Evolutionary conservation across 2,113 vertebrate genomes (phyloP).

Genomic region (Tachysurus vachellii): DNA sequence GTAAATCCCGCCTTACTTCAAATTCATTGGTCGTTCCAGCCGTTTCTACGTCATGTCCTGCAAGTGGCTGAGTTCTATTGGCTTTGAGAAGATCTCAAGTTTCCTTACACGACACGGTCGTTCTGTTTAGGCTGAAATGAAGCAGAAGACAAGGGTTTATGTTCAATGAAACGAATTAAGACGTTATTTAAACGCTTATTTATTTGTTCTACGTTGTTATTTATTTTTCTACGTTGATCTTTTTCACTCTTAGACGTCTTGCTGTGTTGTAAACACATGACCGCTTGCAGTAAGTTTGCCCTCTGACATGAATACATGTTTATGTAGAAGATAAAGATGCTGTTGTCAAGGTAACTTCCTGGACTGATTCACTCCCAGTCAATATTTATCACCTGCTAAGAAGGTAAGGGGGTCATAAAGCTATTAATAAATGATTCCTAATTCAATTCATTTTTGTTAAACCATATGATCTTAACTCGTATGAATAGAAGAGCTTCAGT

Average conservation of each 20-base stretch:
- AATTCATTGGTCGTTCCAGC: slow-evolving; percentile 20
- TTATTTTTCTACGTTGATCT: not conserved
- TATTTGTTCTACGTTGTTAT: not conserved
- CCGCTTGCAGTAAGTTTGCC: not conserved
- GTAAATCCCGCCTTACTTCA: slow-evolving; percentile 17
- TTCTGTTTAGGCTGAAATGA: not conserved
- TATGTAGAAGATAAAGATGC: not conserved
- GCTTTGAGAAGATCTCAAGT: not conserved
- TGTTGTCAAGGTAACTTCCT: not conserved
- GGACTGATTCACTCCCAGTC: not conserved
- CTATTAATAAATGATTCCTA: not conserved
- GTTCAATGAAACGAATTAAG: not conserved
- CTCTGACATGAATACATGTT: not conserved
- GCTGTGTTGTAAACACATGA: not conserved
- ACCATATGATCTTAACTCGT: not conserved
- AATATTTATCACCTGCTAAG: not conserved
- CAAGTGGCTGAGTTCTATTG: not conserved
- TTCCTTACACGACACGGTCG: not conserved
- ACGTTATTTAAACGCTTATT: not conserved
- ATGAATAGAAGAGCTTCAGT: not conserved
- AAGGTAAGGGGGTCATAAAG: not conserved
- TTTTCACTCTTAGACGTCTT: not conserved
- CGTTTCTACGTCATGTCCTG: not conserved
- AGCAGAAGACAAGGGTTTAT: no score
- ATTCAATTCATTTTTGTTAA: not conserved